A percentile compares a stretch with the other conserved stretches of the same genome.
phyloP scores from a whole-genome alignment of 2,888 invertebrate genomes.

The Synanthedon formicaeformis region DNA sequence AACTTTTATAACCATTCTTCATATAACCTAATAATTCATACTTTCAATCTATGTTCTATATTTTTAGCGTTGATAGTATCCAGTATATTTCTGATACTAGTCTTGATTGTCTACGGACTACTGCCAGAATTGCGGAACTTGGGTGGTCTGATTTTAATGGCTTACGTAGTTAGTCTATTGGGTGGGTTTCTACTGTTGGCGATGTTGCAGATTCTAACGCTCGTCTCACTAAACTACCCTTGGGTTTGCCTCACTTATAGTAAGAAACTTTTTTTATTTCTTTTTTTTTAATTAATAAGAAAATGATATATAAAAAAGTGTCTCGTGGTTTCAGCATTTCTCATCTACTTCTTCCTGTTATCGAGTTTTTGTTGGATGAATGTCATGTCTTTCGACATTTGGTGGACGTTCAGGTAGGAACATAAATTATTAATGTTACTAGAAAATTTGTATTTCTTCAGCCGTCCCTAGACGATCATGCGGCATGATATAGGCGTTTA shows the following conservation, averaged over 20 bases:
- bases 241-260: not conserved
- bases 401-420: conserved; percentile 58
- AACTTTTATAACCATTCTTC: too few relatives aligned
- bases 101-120: conserved; percentile 30
- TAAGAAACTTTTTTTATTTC: not conserved
- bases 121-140: conserved; percentile 35
- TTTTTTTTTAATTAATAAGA: not conserved
- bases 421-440: not conserved
- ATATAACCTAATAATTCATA: too few relatives aligned
- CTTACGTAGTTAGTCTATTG: conserved; percentile 32
- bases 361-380: conserved; percentile 60
- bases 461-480: too few relatives aligned
- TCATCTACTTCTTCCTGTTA: conserved; percentile 39
- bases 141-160: conserved; percentile 35
- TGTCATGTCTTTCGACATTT: conserved; percentile 56
- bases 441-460: too few relatives aligned
- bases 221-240: not conserved
- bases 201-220: conserved; percentile 18
- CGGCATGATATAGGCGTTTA: too few relatives aligned
- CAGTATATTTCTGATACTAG: conserved; percentile 28
- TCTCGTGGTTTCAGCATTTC: conserved; percentile 26
- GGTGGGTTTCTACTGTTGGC: conserved; percentile 28
- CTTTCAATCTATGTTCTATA: not conserved
- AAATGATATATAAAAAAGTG: not conserved
- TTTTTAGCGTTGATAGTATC: conserved; percentile 29